Conservation (phyloP, 1,140 invertebrate genomes). For the Zaprionus inermis region DNA sequence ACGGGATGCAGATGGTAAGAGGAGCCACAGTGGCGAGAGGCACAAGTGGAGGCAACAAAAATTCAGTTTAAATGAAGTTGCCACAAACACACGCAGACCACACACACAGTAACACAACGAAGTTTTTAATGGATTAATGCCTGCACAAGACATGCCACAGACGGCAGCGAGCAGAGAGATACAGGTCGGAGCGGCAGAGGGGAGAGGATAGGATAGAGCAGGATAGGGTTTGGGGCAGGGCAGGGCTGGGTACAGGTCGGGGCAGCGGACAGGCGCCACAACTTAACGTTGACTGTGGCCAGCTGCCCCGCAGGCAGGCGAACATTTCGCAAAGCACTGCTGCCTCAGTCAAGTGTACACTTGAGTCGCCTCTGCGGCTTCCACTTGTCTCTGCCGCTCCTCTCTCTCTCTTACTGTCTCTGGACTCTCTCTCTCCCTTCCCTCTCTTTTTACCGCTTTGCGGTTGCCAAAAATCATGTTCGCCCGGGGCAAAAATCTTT, state of each 20-base stretch:
- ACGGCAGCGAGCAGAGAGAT: not conserved
- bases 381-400: not conserved
- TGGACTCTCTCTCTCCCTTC: not conserved
- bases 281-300: slow-evolving; percentile 36
- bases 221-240: not conserved
- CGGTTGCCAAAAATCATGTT: slow-evolving; percentile 63
- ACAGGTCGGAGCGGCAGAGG: not conserved
- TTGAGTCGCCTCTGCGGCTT: slow-evolving; percentile 7
- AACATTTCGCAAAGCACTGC: slow-evolving; percentile 14
- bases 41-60: slow-evolving; percentile 38
- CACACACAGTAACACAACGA: slow-evolving; percentile 41
- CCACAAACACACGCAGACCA: slow-evolving; percentile 18
- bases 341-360: slow-evolving; percentile 29
- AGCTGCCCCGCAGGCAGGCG: slow-evolving; percentile 36
- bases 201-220: too few species aligned
- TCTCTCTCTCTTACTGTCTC: not conserved
- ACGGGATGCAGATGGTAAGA: slow-evolving; percentile 5
- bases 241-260: not conserved
- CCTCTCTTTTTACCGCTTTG: slow-evolving; percentile 7
- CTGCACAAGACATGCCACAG: slow-evolving; percentile 1
- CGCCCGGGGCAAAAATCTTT: slow-evolving; percentile 47
- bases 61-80: slow-evolving; percentile 66
- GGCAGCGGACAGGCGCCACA: not conserved
- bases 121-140: slow-evolving; percentile 77
- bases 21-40: not conserved